These are phyloP conservation scores for Hycleus phaleratus DNA, from an alignment of 1,140 invertebrate species.

Conservation along the genomic window DNA sequence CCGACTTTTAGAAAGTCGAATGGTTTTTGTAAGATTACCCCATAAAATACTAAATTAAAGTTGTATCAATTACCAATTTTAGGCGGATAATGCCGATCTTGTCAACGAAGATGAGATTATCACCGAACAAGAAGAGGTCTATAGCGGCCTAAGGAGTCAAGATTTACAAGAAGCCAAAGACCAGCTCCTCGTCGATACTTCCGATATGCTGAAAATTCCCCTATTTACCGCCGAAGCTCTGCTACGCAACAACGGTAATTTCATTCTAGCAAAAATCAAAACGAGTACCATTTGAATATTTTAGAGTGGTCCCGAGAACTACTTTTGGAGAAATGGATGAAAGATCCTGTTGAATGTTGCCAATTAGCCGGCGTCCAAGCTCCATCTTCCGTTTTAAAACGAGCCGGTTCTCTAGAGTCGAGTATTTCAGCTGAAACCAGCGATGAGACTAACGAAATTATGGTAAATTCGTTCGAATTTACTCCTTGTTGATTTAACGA, in stretches of 20 bases:
- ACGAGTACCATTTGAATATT: constrained; percentile 11
- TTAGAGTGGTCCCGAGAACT: constrained; percentile 66
- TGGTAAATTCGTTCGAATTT: constrained; percentile 27
- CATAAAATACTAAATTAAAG: constrained; percentile 2
- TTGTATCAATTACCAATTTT: constrained; percentile 1
- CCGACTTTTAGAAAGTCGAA: constrained; percentile 57
- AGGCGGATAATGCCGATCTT: constrained; percentile 42
- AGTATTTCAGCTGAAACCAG: constrained; percentile 32
- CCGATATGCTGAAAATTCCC: constrained; percentile 66
- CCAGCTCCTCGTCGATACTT: constrained; percentile 63
- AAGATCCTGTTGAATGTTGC: constrained; percentile 58
- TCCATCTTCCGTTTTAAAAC: constrained; percentile 45
- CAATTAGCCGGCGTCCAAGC: constrained; percentile 59
- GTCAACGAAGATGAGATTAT: constrained; percentile 44
- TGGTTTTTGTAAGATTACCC: constrained; percentile 57
- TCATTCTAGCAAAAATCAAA: background rate
- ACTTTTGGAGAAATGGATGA: constrained; percentile 64
- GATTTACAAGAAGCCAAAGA: constrained; percentile 72
- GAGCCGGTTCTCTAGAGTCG: constrained; percentile 35
- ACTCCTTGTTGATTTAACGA: background rate
- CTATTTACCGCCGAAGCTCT: constrained; percentile 67
- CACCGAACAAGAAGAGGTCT: constrained; percentile 48
- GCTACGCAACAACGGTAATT: constrained; percentile 57
- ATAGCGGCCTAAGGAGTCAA: constrained; percentile 57
- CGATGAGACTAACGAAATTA: constrained; percentile 30